Evolutionary conservation across 2,797 vertebrate species (phyloP).

Genomic region (Phylloscopus collybita): DNA sequence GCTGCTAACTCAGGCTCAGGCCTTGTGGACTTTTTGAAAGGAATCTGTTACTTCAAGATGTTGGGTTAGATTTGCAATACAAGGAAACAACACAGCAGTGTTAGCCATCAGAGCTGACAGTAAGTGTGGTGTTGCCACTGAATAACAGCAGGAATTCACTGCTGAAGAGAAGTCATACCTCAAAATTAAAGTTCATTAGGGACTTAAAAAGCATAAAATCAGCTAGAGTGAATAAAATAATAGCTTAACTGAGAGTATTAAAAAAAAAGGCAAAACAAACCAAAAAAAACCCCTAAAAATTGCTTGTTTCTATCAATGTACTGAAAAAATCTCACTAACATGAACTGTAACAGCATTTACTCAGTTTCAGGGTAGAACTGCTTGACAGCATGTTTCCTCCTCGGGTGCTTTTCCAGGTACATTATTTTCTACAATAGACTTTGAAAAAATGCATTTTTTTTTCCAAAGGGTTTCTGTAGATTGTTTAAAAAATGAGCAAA

Average conservation of each 20-base stretch:
- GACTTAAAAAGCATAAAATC: background rate
- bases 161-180: background rate
- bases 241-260: background rate
- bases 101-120: background rate
- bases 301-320: background rate
- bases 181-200: background rate
- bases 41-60: background rate
- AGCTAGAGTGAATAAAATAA: background rate
- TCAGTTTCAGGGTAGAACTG: background rate
- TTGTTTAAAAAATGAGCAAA: background rate
- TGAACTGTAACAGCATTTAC: background rate
- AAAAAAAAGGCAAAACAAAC: too few species aligned
- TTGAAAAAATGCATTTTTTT: background rate
- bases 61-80: background rate
- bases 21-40: background rate
- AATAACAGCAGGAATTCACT: background rate
- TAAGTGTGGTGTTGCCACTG: background rate
- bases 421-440: background rate
- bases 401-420: background rate
- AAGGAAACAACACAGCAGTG: background rate
- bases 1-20: background rate
- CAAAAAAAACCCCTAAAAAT: background rate
- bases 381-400: background rate
- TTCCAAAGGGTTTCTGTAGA: background rate
- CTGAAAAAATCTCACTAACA: background rate